Evolutionary conservation across 2,113 vertebrate species (phyloP).

Genomic region (Ciconia stormi): DNA sequence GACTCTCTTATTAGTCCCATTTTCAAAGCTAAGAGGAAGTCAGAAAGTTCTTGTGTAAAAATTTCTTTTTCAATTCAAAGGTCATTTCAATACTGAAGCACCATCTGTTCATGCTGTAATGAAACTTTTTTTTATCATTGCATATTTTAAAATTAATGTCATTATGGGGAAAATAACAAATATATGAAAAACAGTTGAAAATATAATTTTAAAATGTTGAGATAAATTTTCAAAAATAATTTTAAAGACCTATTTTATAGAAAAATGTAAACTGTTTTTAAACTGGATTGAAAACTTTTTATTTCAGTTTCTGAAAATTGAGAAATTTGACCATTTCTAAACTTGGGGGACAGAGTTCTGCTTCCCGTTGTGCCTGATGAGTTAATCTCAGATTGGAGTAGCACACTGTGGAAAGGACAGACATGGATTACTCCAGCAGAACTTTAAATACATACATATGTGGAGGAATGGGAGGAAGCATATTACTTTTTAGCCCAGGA

Average conservation of each 20-base stretch:
- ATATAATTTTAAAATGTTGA: background rate
- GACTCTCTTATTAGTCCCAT: background rate
- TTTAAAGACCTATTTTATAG: background rate
- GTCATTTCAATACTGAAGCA: background rate
- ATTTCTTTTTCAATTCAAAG: background rate
- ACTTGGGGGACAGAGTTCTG: background rate
- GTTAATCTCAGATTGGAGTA: background rate
- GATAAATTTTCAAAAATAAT: background rate
- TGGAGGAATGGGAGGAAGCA: background rate
- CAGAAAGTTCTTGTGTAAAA: background rate
- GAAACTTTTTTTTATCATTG: background rate
- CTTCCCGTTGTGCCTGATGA: background rate
- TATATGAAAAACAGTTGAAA: background rate
- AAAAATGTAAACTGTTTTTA: background rate
- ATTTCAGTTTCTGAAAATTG: background rate
- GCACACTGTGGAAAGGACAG: background rate
- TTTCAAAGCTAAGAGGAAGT: background rate
- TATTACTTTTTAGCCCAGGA: background rate
- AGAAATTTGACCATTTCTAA: background rate
- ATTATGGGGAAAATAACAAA: background rate
- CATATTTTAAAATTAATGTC: background rate
- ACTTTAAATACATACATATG: background rate
- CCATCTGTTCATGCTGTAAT: slow-evolving; percentile 20
- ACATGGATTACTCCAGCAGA: background rate
- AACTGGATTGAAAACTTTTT: background rate